Conservation (phyloP, 1,140 invertebrate genomes). For the Drosophila willistoni region DNA sequence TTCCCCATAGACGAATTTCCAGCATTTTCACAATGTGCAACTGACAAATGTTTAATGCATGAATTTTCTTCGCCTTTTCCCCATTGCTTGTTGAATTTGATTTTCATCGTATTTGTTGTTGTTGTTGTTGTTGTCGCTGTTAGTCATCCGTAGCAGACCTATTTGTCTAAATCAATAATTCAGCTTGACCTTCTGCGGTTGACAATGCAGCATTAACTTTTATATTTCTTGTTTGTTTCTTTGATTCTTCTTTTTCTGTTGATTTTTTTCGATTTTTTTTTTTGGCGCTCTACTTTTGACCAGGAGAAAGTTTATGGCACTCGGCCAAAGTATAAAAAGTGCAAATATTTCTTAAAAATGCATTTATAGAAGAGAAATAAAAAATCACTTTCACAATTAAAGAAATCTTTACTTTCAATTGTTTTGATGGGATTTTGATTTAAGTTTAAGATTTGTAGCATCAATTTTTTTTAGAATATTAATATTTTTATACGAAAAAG, state of each 20-base stretch:
- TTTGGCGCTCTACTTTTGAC: background rate
- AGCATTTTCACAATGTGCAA: conserved; percentile 9
- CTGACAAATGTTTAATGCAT: conserved; percentile 21
- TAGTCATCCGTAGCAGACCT: conserved; percentile 7
- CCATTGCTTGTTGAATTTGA: background rate
- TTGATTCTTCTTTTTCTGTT: background rate
- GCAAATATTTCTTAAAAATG: background rate
- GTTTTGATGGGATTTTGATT: background rate
- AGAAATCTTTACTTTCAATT: background rate
- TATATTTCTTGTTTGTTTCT: conserved; percentile 13
- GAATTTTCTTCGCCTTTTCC: conserved; percentile 13
- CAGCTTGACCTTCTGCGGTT: conserved; percentile 33
- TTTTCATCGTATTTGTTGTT: background rate
- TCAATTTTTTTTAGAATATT: too few relatives aligned
- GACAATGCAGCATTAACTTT: conserved; percentile 30
- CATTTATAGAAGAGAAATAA: background rate
- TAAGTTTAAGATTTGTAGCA: too few relatives aligned
- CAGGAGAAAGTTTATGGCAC: background rate
- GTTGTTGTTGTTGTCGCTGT: background rate
- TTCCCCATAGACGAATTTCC: conserved; percentile 3
- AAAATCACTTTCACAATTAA: background rate
- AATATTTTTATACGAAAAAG: too few relatives aligned
- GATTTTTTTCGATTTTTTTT: background rate
- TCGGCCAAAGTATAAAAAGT: background rate
- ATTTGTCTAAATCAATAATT: conserved; percentile 37